These are phyloP conservation scores for Matsumurasca onukii DNA, from an alignment of 1,140 invertebrate species.

Conservation along the genomic window DNA sequence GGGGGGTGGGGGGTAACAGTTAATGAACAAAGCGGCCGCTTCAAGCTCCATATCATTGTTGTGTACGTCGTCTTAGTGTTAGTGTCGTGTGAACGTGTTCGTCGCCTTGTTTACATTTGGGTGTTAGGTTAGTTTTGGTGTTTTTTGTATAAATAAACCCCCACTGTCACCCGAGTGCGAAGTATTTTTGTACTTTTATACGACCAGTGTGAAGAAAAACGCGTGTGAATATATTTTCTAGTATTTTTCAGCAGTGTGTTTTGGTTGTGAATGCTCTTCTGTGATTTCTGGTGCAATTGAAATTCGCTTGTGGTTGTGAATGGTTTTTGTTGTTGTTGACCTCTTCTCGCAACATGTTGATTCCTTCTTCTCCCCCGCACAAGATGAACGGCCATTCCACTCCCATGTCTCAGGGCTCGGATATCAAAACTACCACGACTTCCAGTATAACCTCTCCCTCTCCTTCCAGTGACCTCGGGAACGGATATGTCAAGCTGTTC, in stretches of 20 bases:
- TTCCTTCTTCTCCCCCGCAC: conserved; percentile 3
- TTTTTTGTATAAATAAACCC: conserved; percentile 6
- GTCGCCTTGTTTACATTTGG: conserved; percentile 21
- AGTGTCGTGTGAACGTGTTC: conserved; percentile 11
- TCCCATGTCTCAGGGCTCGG: neutral
- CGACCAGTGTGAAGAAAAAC: neutral
- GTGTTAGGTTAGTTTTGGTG: conserved; percentile 25
- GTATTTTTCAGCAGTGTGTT: neutral
- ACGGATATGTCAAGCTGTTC: conserved; percentile 79
- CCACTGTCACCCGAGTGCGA: neutral
- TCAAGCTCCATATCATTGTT: neutral
- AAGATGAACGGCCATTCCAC: neutral
- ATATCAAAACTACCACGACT: neutral
- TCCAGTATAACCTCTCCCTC: conserved; percentile 1
- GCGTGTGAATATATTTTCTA: neutral
- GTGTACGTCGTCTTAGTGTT: conserved; percentile 14
- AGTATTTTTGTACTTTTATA: neutral
- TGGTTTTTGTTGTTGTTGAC: too few relatives aligned
- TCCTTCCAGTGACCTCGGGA: conserved; percentile 33
- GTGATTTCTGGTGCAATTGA: neutral
- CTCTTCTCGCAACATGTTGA: neutral
- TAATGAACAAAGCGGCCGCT: conserved; percentile 12
- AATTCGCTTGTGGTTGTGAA: neutral
- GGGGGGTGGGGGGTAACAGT: neutral
- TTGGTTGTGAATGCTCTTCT: neutral